phyloP scores from a whole-genome alignment of 2,888 invertebrate species.

The Mactromeris polynyma region DNA sequence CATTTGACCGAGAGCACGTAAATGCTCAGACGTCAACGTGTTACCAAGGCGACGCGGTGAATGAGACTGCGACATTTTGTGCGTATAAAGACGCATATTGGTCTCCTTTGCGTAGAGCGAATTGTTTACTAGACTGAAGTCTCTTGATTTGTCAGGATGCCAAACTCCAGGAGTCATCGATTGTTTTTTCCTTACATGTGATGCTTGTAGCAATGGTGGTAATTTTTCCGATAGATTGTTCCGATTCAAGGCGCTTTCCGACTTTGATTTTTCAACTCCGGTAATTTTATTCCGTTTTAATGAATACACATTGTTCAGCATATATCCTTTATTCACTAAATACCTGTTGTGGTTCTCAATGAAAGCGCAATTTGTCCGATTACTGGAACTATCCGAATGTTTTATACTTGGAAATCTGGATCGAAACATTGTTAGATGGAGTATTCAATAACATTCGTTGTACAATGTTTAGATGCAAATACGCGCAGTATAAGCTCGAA shows the following conservation, averaged over 20 bases:
- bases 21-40: background rate
- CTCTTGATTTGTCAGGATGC: conserved; percentile 2
- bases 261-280: background rate
- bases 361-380: background rate
- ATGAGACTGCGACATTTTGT: background rate
- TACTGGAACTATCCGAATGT: background rate
- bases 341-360: background rate
- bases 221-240: background rate
- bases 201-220: background rate
- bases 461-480: too few relatives aligned
- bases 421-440: background rate
- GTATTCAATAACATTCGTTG: too few relatives aligned
- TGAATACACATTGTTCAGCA: background rate
- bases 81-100: background rate
- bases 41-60: background rate
- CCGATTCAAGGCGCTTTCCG: background rate
- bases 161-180: background rate
- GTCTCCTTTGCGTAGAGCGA: background rate
- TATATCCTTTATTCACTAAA: background rate
- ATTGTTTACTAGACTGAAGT: background rate
- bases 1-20: conserved; percentile 13
- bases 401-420: background rate
- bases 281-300: background rate
- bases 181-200: background rate
- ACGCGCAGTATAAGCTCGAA: too few relatives aligned